Base-by-base conservation (phyloP, 1,140 invertebrate species). In the Drosophila pallidifrons region DNA sequence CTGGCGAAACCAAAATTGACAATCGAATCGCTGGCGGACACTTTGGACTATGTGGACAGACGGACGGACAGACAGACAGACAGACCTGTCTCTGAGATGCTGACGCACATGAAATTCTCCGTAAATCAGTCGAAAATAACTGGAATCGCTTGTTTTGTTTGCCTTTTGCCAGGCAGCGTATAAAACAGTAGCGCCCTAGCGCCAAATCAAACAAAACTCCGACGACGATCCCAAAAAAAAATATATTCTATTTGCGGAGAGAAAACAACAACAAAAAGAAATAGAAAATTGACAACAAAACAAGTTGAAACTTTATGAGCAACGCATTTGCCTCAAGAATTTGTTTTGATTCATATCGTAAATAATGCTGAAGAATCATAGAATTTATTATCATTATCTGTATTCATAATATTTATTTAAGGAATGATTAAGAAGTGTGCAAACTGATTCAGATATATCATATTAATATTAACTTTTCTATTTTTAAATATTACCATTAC, bases 101-200 rank as follows among this genome's bases (percentile, higher is more conserved):
- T 88, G 85, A 88, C 85, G 85, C 85, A 88, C 85, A 76, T 89
- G 86, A 87, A 89, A 88, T 88, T 89, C 85, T 85, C 85, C 85
- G 82, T 88, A 88, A 85, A 88, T 89, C 85, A 88, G 78, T 76
- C 75, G 79, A 77, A 88, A 79, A 83, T 88, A 83, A 88, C 85
- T 88, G 88, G 85, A 89, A 83, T 70, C 81, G 81, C 71, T 80
- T 83, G 61, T 88, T 80, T 80, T 82, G 57, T 86, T 86, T 81
- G 82, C 59, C 77, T 77, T 66, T 60, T 60, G 47, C 20, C 63
- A 11, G 25, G 15, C 55, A 54, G 55, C 47, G 73, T 72, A 88
- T 78, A 83, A 85, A 83, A 88, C 83, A 83, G 83, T 89, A 88
- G 83, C 83, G 83, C 83, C 77, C 67, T 67, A 75, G 70, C 71